Base-by-base conservation (phyloP, 2,797 vertebrate species). In the Lacerta agilis region DNA sequence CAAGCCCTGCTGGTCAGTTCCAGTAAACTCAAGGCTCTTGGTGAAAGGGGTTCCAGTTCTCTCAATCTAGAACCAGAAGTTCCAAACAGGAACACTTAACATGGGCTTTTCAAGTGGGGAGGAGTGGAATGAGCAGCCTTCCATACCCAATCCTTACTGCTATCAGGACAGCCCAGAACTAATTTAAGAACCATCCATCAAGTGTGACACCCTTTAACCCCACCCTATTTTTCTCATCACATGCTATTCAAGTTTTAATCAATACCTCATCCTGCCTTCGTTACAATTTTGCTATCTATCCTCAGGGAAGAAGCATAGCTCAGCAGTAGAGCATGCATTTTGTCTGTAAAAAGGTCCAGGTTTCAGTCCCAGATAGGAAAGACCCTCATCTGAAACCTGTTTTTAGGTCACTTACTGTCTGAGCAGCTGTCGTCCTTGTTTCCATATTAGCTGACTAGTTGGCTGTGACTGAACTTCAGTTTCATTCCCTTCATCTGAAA, bases 381-480 rank as follows among this genome's bases (percentile, higher is more conserved):
- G 49, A 58, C 8, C 9, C 13, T 18, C 55, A n/a, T 58, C n/a
- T 23, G 61, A 64, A 64, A 64, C 20, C 61, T 17, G 29, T 80
- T 64, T 43, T 55, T 55, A 11, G 27, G 36, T 83, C 83, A 97
- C 99, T 98, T 96, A 99, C 99, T 99, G 99, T 96, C 99, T 97
- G 94, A 99, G 98, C 88, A 99, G 98, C 92, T 99, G 98, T 2
- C 98, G 97, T 83, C 99, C 99, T 96, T 99, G 99, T 96, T 99
- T 99, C 99, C 99, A 99, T 96, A 98, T 99, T 96, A 99, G 97
- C 95, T 99, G 99, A 97, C 98, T 99, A 95, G 99, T 99, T 80
- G 98, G 97, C 10, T 97, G 96, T 96, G 96, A 98, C 95, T 96
- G 98, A 92, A 95, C 94, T 95, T 99, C 98, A 36, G 98, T 98